These are phyloP conservation scores for Scomberomorus guttatus DNA, from an alignment of 2,797 vertebrate genomes.

Conservation along the genomic window DNA sequence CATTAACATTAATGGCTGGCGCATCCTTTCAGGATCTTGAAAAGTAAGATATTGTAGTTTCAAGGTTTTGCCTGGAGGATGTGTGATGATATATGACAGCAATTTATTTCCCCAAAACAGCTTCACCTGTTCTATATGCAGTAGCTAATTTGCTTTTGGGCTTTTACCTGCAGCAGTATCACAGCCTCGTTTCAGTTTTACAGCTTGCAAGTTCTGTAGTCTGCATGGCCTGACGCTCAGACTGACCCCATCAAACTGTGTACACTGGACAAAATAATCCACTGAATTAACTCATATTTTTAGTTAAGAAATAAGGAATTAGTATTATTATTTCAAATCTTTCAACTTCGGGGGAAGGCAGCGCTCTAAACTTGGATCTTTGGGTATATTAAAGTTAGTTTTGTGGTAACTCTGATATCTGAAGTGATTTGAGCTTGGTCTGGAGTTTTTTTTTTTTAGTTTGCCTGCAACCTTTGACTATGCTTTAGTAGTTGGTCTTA, in stretches of 20 bases:
- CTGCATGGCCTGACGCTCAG: slow-evolving; percentile 7
- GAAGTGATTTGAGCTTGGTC: slow-evolving; percentile 21
- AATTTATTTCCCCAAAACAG: neutral
- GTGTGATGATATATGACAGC: neutral
- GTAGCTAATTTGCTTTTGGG: slow-evolving; percentile 14
- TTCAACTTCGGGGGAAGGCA: neutral
- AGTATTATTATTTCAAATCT: neutral
- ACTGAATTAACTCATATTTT: neutral
- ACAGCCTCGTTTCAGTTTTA: slow-evolving; percentile 16
- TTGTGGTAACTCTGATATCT: slow-evolving; percentile 26
- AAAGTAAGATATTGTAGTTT: slow-evolving; percentile 1
- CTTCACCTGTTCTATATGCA: slow-evolving; percentile 12
- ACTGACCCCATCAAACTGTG: neutral
- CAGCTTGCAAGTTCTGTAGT: neutral
- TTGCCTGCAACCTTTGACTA: slow-evolving; percentile 28
- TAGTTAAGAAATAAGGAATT: slow-evolving; percentile 7
- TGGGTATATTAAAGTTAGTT: slow-evolving; percentile 6
- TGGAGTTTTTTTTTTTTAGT: slow-evolving; percentile 4
- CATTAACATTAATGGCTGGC: neutral
- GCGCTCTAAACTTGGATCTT: neutral
- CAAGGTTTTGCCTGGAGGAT: slow-evolving; percentile 3
- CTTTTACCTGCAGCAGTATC: slow-evolving; percentile 40
- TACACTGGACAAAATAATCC: slow-evolving; percentile 17
- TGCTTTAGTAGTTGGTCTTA: slow-evolving; percentile 3
- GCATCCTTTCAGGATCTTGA: neutral